Evolutionary conservation across 2,113 vertebrate species (phyloP), one percentile per base, ranked within the genome.

Genomic region (Perca flavescens): DNA sequence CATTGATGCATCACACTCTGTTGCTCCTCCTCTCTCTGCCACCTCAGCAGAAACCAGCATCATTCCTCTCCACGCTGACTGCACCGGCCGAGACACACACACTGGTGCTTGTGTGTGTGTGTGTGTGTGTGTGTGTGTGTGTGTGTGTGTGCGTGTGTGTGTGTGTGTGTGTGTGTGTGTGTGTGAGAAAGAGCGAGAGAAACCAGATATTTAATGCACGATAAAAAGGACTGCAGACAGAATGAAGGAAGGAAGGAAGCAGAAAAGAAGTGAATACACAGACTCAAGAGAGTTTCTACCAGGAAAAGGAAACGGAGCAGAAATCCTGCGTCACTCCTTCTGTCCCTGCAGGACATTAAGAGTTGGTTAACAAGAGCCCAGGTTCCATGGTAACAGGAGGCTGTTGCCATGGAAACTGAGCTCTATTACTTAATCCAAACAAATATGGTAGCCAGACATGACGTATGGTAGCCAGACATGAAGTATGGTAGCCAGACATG

Each of bases 1-100:
- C 46, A 57, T 2, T 2, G 69, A 67, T 62, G 74, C n/a, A 31
- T 84, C 77, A 68, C 85, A 40, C 74, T 52, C n/a, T 11, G 47
- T 67, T 58, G 36, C 53, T 79, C n/a, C 65, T 65, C 36, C 56
- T 83, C 67, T 60, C 47, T 50, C 40, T 60, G 74, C 83, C 56
- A 13, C 54, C 74, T 84, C 88, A 90, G 88, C 80, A 88, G 36
- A 88, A 81, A 68, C 22, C 19, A 34, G 31, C 74, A 58, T 84
- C 56, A 56, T 64, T 46, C 57, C 58, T 62, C 57, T 80, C 19
- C 43, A 71, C 43, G 3, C 70, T 56, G 75, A 8, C 70, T 56
- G 75, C 50, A 58, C 34, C 67, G n/a, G 61, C 43, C 63, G 11
- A 62, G 60, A 69, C 49, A 56, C 14, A 69, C 3, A 2, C 16